A percentile compares a stretch with the other conserved stretches of the same genome.
Conservation (phyloP, 2,113 vertebrate species). For the Tretioscincus oriximinensis region DNA sequence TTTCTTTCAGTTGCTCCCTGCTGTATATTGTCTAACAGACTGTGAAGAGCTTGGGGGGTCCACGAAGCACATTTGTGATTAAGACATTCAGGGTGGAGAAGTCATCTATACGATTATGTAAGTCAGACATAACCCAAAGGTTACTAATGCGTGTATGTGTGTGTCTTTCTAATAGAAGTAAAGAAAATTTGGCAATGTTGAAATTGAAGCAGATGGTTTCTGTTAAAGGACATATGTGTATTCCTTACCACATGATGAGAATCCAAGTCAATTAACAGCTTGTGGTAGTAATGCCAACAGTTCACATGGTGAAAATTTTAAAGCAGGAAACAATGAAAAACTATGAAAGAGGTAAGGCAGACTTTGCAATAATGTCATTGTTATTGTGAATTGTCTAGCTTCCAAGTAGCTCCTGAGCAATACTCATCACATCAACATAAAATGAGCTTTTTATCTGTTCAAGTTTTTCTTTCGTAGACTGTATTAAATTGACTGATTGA, state of each 20-base stretch:
- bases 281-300: slow-evolving; percentile 1
- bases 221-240: slow-evolving; percentile 58
- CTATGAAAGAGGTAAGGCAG: slow-evolving; percentile 5
- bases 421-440: not conserved
- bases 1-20: slow-evolving; percentile 34
- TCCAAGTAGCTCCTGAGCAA: not conserved
- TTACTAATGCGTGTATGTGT: not conserved
- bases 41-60: slow-evolving; percentile 27
- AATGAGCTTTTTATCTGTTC: not conserved
- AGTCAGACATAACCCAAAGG: slow-evolving; percentile 41
- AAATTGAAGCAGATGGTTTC: slow-evolving; percentile 64
- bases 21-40: slow-evolving; percentile 35
- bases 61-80: slow-evolving; percentile 51
- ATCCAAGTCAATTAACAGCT: slow-evolving; percentile 16
- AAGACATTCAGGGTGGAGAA: slow-evolving; percentile 52
- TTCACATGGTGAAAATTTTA: not conserved
- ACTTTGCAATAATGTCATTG: not conserved
- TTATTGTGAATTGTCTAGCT: not conserved
- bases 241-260: slow-evolving; percentile 35
- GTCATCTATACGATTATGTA: slow-evolving; percentile 21
- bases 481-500: not conserved
- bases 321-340: not conserved
- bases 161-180: slow-evolving; percentile 48
- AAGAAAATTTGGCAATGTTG: slow-evolving; percentile 39
- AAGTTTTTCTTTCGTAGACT: not conserved